These are phyloP conservation scores for Chamaea fasciata DNA, from an alignment of 2,113 vertebrate genomes.

Conservation along the genomic window DNA sequence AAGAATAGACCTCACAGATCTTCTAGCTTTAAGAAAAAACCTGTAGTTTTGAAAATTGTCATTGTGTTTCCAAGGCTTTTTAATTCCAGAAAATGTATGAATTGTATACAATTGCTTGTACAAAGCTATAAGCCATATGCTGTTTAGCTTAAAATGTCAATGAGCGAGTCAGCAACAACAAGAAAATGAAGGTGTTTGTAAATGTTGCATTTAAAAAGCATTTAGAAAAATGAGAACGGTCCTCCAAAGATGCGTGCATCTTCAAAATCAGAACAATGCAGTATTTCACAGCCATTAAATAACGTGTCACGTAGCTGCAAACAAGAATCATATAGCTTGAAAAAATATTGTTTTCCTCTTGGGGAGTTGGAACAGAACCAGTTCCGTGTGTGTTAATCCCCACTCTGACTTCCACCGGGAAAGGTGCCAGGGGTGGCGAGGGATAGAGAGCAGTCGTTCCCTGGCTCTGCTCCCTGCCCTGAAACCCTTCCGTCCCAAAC, in stretches of 20 bases:
- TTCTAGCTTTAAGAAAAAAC: not conserved
- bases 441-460: not conserved
- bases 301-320: slow-evolving; percentile 28
- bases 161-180: slow-evolving; percentile 28
- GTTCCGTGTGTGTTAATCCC: slow-evolving; percentile 21
- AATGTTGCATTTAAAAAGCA: slow-evolving; percentile 51
- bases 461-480: slow-evolving; percentile 21
- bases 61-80: not conserved
- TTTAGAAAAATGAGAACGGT: not conserved
- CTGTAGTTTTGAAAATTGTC: slow-evolving; percentile 12
- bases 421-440: not conserved
- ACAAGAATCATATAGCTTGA: slow-evolving; percentile 42
- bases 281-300: slow-evolving; percentile 37
- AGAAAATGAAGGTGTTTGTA: slow-evolving; percentile 56
- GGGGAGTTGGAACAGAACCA: slow-evolving; percentile 13
- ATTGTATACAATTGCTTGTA: slow-evolving; percentile 27
- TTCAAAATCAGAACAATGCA: slow-evolving; percentile 19
- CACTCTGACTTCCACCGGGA: slow-evolving; percentile 20
- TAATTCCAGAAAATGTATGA: slow-evolving; percentile 38
- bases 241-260: not conserved
- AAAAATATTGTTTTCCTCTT: slow-evolving; percentile 24
- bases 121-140: slow-evolving; percentile 54
- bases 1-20: not conserved
- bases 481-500: slow-evolving; percentile 6
- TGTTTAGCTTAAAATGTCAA: slow-evolving; percentile 58